These are phyloP conservation scores for Xenotilapia longispinis DNA, from an alignment of 2,113 vertebrate species.

Conservation along the genomic window DNA sequence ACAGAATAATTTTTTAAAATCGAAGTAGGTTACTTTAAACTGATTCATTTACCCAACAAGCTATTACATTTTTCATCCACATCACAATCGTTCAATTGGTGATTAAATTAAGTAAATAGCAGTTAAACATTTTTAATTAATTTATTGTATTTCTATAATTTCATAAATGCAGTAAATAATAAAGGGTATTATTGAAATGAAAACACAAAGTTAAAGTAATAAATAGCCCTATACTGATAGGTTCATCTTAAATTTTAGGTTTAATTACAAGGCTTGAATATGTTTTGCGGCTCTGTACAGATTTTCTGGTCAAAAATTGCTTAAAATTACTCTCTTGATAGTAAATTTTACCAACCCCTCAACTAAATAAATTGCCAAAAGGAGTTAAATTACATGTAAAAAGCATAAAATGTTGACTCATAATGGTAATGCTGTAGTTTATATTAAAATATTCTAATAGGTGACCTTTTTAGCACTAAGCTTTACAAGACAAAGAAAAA, in stretches of 20 bases:
- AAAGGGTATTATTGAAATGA: background rate
- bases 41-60: background rate
- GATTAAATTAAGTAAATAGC: background rate
- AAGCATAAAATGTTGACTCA: background rate
- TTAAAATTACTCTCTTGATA: background rate
- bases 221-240: background rate
- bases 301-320: background rate
- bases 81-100: background rate
- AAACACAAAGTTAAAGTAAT: background rate
- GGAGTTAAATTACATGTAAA: background rate
- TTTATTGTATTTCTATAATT: background rate
- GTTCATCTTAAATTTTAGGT: background rate
- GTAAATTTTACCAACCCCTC: background rate
- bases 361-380: background rate
- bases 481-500: background rate
- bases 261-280: background rate
- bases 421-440: background rate
- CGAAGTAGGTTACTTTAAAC: fast-evolving
- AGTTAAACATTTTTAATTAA: background rate
- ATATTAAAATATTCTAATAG: background rate
- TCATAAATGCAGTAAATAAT: background rate
- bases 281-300: background rate
- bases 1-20: background rate
- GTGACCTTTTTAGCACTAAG: background rate
- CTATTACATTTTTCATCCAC: background rate